These are phyloP conservation scores for Panthera leo DNA, from an alignment of 2,113 vertebrate species.

Conservation along the genomic window DNA sequence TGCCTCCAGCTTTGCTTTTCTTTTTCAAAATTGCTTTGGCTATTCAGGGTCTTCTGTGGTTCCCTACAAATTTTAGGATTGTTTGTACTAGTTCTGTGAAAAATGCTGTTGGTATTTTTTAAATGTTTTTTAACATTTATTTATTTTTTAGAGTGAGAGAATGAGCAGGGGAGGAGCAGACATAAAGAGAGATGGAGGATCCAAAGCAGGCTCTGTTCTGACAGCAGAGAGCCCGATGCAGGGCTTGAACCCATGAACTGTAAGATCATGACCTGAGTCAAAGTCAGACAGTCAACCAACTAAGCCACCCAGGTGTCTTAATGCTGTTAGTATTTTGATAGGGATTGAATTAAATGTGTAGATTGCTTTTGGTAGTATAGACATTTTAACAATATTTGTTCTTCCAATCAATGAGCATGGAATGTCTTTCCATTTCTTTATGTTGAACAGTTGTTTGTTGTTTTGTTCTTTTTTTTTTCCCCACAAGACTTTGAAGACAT, in stretches of 20 bases:
- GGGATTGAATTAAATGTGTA: background rate
- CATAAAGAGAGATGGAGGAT: no score
- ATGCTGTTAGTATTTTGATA: background rate
- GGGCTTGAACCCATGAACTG: no score
- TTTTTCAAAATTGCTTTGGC: background rate
- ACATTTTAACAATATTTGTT: background rate
- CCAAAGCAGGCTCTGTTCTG: no score
- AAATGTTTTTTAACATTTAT: no score
- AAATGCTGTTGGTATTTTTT: background rate
- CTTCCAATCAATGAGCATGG: background rate
- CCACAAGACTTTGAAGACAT: background rate
- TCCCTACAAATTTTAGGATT: background rate
- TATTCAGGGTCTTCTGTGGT: background rate
- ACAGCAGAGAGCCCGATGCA: no score
- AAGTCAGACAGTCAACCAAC: no score
- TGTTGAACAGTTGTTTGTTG: background rate
- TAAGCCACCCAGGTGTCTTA: background rate
- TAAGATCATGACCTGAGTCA: no score
- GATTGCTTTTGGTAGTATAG: background rate
- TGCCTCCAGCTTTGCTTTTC: background rate
- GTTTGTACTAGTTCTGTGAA: background rate
- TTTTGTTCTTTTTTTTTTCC: background rate
- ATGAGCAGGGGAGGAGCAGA: no score
- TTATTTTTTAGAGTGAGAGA: no score
- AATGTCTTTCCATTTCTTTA: background rate